Conservation (phyloP, 2,797 vertebrate genomes). For the Hyperoplus lanceolatus region DNA sequence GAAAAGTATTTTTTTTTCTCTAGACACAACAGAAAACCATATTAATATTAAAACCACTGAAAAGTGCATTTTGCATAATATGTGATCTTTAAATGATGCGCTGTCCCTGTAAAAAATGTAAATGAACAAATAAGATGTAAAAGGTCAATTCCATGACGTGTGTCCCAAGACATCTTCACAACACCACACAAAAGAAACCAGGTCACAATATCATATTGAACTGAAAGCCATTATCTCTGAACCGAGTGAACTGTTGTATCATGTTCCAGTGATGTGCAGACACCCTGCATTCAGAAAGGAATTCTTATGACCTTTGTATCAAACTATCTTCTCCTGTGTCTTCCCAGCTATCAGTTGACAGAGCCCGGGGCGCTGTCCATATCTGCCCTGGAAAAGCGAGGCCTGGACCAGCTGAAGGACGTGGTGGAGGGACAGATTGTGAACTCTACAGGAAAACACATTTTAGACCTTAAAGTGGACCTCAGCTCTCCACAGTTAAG, state of each 20-base stretch:
- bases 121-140: neutral
- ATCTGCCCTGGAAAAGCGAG: slow-evolving; percentile 88
- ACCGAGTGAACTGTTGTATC: neutral
- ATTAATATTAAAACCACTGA: no score
- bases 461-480: slow-evolving; percentile 84
- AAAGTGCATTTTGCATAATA: no score
- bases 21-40: no score
- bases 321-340: neutral
- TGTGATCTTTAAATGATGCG: no score
- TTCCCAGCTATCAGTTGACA: slow-evolving; percentile 80
- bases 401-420: slow-evolving; percentile 85
- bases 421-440: slow-evolving; percentile 87
- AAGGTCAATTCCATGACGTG: neutral
- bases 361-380: slow-evolving; percentile 81
- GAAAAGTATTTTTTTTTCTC: no score
- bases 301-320: neutral
- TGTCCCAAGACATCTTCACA: no score
- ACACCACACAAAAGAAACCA: neutral
- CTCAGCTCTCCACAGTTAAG: slow-evolving; percentile 90
- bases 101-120: no score
- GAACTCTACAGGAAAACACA: slow-evolving; percentile 85
- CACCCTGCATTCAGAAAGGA: neutral
- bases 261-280: neutral
- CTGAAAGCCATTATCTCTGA: neutral
- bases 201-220: neutral